Percentiles rank a stretch among this genome's conserved stretches.
Evolutionary conservation across 2,113 vertebrate species (phyloP).

Genomic region (Stigmatopora nigra): DNA sequence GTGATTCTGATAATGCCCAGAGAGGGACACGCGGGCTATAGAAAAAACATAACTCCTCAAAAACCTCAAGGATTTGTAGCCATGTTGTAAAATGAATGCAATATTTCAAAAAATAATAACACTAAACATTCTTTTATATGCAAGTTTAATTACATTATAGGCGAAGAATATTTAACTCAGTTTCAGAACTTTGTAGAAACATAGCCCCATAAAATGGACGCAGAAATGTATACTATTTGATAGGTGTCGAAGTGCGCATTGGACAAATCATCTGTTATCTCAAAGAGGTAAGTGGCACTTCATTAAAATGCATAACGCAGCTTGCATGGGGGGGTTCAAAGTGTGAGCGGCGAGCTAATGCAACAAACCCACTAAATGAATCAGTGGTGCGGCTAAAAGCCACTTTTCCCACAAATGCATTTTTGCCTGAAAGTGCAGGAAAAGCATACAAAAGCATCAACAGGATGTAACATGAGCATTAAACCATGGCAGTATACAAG

Average conservation of each 20-base stretch:
- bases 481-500: neutral
- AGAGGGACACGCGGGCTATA: neutral
- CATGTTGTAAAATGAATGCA: neutral
- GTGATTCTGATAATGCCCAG: neutral
- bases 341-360: constrained; percentile 41
- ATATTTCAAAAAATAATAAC: neutral
- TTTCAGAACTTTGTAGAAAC: too few species aligned
- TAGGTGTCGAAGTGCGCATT: neutral
- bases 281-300: constrained; percentile 44
- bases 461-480: neutral
- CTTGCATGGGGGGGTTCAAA: neutral
- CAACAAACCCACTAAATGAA: constrained; percentile 58
- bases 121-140: too few species aligned
- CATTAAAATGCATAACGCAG: constrained; percentile 45
- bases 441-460: constrained; percentile 7
- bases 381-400: constrained; percentile 51
- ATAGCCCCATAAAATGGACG: too few species aligned
- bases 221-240: too few species aligned
- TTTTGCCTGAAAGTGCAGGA: constrained; percentile 55
- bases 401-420: constrained; percentile 55
- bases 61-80: neutral
- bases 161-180: too few species aligned
- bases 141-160: too few species aligned
- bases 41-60: neutral
- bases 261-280: constrained; percentile 47